These are phyloP conservation scores for Cichlasoma orientale DNA, from an alignment of 2,797 vertebrate species.

Conservation along the genomic window DNA sequence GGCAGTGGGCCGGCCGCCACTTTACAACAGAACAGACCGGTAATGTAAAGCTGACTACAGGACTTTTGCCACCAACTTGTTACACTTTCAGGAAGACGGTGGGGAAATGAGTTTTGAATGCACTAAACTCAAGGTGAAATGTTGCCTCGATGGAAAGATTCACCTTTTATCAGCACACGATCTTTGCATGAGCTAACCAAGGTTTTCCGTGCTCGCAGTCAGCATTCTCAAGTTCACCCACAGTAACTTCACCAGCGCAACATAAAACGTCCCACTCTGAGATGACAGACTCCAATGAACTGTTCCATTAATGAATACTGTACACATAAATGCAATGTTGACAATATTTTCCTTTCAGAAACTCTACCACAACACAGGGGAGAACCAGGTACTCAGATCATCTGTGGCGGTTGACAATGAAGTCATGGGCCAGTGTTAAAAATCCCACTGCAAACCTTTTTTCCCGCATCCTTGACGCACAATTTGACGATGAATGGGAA, in stretches of 20 bases:
- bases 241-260: constrained; percentile 9
- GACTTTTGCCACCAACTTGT: background rate
- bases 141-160: constrained; percentile 39
- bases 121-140: background rate
- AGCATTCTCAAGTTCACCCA: constrained; percentile 58
- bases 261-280: background rate
- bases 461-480: background rate
- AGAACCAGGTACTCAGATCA: background rate
- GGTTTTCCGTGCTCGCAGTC: constrained; percentile 22
- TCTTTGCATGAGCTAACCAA: constrained; percentile 55
- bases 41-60: constrained; percentile 1
- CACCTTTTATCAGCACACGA: constrained; percentile 71
- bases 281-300: background rate
- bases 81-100: background rate
- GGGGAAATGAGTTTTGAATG: background rate
- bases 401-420: background rate
- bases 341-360: background rate
- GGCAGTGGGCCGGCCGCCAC: background rate
- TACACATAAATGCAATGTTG: background rate
- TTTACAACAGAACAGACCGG: background rate
- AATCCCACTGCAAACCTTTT: background rate
- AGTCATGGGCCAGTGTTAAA: background rate
- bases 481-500: background rate
- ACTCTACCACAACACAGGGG: background rate
- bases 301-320: constrained; percentile 26